Base-by-base conservation (phyloP, 1,140 invertebrate genomes). In the Eupristina koningsbergeri region DNA sequence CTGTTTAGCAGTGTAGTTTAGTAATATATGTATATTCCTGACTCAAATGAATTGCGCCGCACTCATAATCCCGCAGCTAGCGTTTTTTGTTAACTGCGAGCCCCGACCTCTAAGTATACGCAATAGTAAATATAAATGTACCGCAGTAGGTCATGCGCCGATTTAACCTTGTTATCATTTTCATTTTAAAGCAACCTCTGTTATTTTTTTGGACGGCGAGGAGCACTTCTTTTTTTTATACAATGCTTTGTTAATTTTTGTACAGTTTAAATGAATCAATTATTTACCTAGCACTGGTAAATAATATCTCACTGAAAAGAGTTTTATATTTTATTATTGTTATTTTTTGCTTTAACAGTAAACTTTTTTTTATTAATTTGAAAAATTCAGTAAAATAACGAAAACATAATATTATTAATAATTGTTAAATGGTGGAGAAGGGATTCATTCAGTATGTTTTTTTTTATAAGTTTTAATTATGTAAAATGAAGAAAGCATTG, bases 81-180 rank as follows among this genome's bases (percentile, higher is more conserved):
- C 36, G 67, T 11, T 71, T 41, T n/a, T 71, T 71, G 39, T 71
- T 41, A 71, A 71, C 67, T n/a, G 22, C 39, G 67, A 31, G 34
- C 3, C 15, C 17, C 31, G 5, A 67, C 22, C 36, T 39, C 31
- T 64, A 64, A 64, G 64, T 67, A 67, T 67, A 39, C 31, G 26
- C 31, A 41, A 22, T 26, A 31, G 29, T 41, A 8, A 71, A 69
- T 39, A 39, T 7, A 41, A 0, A 41, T n/a, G 1, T 0, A 11
- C 36, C n/a, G 67, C 36, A 6, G 41, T 41, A 71, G 36, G 29
- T 34, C 17, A 22, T 22, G 53, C 53, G 53, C 53, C 53, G 2
- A 58, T 19, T 58, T 50, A 3, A 26, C 22, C 26, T 22, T 17
- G 13, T 17, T 7, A 31, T n/a, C 22, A 15, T n/a, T 41, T 22